These are phyloP conservation scores for Brenthis hecate DNA, from an alignment of 2,888 invertebrate species.

Conservation along the genomic window DNA sequence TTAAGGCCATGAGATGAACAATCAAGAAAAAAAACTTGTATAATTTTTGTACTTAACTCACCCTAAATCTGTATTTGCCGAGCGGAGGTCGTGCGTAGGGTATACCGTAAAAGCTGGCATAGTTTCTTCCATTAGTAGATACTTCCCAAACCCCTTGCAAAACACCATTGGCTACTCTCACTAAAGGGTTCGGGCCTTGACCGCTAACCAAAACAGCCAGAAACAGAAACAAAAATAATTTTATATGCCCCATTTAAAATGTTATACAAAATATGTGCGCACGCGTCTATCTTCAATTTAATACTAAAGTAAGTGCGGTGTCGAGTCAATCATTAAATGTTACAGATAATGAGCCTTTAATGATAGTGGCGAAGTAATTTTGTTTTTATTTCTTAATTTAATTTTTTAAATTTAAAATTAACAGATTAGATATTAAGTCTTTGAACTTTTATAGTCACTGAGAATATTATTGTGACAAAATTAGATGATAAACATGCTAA, in stretches of 20 bases:
- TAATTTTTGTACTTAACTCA: conserved; percentile 47
- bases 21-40: neutral
- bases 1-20: no score
- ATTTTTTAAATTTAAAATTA: no score
- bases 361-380: no score
- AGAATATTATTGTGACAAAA: no score
- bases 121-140: conserved; percentile 67
- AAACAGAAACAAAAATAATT: conserved; percentile 49
- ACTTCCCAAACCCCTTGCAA: conserved; percentile 68
- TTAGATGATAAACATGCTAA: no score
- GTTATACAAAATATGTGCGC: conserved; percentile 45
- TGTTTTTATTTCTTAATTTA: no score
- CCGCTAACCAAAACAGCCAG: conserved; percentile 44
- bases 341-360: neutral
- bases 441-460: no score
- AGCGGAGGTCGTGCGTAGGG: conserved; percentile 86
- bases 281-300: conserved; percentile 36
- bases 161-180: conserved; percentile 61
- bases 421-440: no score
- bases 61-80: conserved; percentile 84
- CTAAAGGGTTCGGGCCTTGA: conserved; percentile 58
- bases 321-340: neutral
- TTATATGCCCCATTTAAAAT: conserved; percentile 47
- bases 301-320: conserved; percentile 13
- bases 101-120: conserved; percentile 84